These are phyloP conservation scores for Coreius guichenoti DNA, from an alignment of 2,797 vertebrate species.

Conservation along the genomic window DNA sequence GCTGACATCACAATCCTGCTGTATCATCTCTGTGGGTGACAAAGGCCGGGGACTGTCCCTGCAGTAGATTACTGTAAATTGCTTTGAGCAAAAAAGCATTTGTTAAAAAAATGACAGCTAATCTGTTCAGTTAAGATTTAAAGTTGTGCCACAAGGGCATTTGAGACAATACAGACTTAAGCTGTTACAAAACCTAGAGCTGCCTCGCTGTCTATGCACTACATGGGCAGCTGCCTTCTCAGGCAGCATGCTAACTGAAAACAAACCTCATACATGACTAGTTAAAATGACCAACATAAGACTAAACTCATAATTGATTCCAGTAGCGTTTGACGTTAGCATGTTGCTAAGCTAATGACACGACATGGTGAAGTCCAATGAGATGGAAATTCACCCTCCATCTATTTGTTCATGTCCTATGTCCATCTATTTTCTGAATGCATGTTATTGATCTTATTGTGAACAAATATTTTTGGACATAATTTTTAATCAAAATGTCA, in stretches of 20 bases:
- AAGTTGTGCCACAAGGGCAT: not conserved
- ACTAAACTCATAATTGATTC: not conserved
- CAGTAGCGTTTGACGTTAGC: not conserved
- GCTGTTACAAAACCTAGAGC: not conserved
- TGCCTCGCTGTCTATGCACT: not conserved
- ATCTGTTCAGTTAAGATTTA: not conserved
- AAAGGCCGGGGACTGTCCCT: not conserved
- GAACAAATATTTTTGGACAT: too few species aligned
- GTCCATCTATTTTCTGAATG: too few species aligned
- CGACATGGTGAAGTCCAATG: not conserved
- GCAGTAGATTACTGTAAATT: not conserved
- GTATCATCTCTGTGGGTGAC: not conserved
- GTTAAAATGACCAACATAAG: not conserved
- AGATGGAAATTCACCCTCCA: not conserved
- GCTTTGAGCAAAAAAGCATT: not conserved
- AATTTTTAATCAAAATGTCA: not conserved
- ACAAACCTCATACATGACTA: not conserved
- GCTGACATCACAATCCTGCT: conserved; percentile 4
- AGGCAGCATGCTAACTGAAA: not conserved
- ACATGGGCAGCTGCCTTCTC: not conserved
- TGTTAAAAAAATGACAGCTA: not conserved
- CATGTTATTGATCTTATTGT: too few species aligned
- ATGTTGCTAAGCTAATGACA: not conserved
- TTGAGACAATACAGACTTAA: not conserved
- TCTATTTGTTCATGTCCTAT: not conserved